Percentiles rank a stretch among this genome's conserved stretches.
phyloP scores from a whole-genome alignment of 2,113 vertebrate genomes.

The Lichenostomus cassidix region DNA sequence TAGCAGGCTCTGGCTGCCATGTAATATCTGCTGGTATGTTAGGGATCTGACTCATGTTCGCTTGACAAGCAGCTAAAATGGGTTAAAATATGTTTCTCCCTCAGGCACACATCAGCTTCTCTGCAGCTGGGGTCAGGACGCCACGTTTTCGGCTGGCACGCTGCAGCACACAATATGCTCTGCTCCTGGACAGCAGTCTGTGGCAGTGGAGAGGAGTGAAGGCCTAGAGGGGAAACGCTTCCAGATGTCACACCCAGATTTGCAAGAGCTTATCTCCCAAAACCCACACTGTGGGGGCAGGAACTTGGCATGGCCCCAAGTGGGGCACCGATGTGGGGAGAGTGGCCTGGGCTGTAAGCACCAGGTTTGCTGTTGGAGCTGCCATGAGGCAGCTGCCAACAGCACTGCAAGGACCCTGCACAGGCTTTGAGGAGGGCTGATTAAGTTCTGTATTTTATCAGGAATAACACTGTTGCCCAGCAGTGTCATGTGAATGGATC shows the following conservation, averaged over 20 bases:
- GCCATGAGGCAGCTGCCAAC: background rate
- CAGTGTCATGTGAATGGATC: background rate
- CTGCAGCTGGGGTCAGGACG: background rate
- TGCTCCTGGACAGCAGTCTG: background rate
- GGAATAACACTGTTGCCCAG: background rate
- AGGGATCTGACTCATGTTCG: conserved; percentile 29
- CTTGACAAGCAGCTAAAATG: conserved; percentile 25
- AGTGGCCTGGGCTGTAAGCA: background rate
- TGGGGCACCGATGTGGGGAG: accelerated
- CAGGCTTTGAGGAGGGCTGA: background rate
- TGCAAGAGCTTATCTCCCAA: background rate
- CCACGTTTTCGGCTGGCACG: background rate
- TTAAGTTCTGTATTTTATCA: background rate
- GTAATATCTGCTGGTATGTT: conserved; percentile 20
- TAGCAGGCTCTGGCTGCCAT: background rate
- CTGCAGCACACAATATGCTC: accelerated
- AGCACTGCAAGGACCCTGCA: background rate
- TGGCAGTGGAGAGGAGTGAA: accelerated
- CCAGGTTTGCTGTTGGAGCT: background rate
- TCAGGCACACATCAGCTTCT: background rate
- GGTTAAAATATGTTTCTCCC: conserved; percentile 24
- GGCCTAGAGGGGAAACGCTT: background rate
- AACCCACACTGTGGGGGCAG: background rate
- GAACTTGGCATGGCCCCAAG: background rate
- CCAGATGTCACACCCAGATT: accelerated